A percentile compares a stretch with the other conserved stretches of the same genome.
phyloP scores from a whole-genome alignment of 1,140 invertebrate species.

The Ptiloglossa arizonensis region DNA sequence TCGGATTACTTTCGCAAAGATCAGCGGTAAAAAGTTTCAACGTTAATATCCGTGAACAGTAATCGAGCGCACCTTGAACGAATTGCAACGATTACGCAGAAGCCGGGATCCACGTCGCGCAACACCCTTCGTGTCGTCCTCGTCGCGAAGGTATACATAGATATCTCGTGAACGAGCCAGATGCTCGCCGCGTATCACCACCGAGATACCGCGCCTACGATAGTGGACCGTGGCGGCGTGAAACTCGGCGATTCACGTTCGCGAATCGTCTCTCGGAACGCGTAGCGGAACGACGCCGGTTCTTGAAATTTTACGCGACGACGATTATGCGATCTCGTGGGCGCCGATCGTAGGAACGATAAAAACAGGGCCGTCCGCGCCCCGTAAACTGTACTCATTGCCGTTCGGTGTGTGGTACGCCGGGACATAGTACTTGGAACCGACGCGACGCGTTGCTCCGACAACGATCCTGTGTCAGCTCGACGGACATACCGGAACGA shows the following conservation, averaged over 20 bases:
- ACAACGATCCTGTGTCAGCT: too few relatives aligned
- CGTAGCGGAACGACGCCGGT: too few relatives aligned
- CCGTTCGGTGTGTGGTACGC: background rate
- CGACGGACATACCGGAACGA: too few relatives aligned
- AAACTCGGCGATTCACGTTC: too few relatives aligned
- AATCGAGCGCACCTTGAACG: background rate
- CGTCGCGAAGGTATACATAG: background rate
- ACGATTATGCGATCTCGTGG: slow-evolving; percentile 35
- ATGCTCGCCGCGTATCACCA: background rate
- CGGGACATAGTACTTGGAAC: background rate
- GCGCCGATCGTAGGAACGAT: slow-evolving; percentile 44
- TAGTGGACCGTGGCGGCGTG: too few relatives aligned
- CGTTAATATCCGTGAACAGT: background rate
- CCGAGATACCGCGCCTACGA: too few relatives aligned
- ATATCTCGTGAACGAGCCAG: background rate
- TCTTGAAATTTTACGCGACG: background rate
- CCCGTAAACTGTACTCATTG: background rate
- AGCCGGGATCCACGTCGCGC: background rate
- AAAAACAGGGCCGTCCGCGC: slow-evolving; percentile 44
- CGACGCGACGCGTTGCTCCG: too few relatives aligned
- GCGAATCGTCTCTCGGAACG: too few relatives aligned
- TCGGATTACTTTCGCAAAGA: background rate
- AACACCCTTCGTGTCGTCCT: background rate
- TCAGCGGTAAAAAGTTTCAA: background rate
- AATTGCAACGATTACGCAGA: background rate